These are phyloP conservation scores for Zoanthus sociatus DNA, from an alignment of 92 coral and sea anemone genomes.

Conservation along the genomic window DNA sequence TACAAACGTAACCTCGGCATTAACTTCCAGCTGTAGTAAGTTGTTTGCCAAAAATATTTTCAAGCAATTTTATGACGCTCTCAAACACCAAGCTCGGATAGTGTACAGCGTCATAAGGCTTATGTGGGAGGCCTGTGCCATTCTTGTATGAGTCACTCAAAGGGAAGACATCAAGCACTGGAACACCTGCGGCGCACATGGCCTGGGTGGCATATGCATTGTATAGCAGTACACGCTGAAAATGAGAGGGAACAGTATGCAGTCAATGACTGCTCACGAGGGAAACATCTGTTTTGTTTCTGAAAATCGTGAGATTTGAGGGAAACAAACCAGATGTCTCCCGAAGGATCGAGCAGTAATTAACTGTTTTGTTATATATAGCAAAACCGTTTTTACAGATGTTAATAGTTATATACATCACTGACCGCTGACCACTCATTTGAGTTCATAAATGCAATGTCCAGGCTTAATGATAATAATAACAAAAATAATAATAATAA, in stretches of 20 bases:
- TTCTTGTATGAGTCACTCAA: conserved; percentile 79
- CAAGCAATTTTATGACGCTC: conserved; percentile 63
- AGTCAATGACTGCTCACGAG: too few species aligned
- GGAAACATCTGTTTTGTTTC: too few species aligned
- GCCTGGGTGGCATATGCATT: conserved; percentile 86
- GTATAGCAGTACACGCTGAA: conserved; percentile 81
- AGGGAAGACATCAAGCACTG: conserved; percentile 83
- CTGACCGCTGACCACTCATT: too few species aligned
- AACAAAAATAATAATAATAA: too few species aligned
- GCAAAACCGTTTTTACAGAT: too few species aligned
- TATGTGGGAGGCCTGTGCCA: conserved; percentile 87
- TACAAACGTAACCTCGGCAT: not conserved
- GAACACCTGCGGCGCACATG: conserved; percentile 83
- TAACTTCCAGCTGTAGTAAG: not conserved
- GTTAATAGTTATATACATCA: too few species aligned
- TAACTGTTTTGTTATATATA: too few species aligned
- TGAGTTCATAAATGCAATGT: too few species aligned
- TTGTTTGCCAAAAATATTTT: conserved; percentile 54
- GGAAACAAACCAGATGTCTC: too few species aligned
- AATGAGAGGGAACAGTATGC: not conserved
- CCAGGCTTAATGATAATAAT: too few species aligned
- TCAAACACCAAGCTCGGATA: conserved; percentile 69
- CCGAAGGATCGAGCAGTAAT: too few species aligned
- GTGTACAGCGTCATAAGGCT: conserved; percentile 86
- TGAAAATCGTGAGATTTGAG: too few species aligned